Base-by-base conservation (phyloP, 2,113 vertebrate species). In the Haemorhous mexicanus region DNA sequence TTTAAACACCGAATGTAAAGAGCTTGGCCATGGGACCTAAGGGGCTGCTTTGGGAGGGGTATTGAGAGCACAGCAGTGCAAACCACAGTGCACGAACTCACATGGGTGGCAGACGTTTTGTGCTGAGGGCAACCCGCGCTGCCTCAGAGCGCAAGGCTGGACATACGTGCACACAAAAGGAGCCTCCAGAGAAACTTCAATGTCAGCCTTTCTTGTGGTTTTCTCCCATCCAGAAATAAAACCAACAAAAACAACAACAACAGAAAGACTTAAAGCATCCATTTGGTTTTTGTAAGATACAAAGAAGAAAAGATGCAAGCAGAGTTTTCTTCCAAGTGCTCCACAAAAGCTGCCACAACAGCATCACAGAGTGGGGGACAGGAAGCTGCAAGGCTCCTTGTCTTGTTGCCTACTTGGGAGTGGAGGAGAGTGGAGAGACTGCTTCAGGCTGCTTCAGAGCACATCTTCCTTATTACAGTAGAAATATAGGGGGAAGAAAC, bases 121-220 rank as follows among this genome's bases (percentile, higher is more conserved):
- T 16, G 1, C 67, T 49, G 59, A 59, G 92, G 75, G 28, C 56
- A 84, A 32, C 55, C n/a, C 9, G 5, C 0, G 0, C 23, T 35
- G n/a, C 63, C 78, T 69, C 70, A 33, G 52, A 28, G 14, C 39
- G n/a, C 16, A 23, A 50, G 63, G 22, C 58, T 91, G 90, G 84
- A 83, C 70, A 19, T 28, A 70, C 27, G 0, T 41, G 64, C 50
- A 46, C 3, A 9, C 46, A 77, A 75, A 94, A 94, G 53, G 93
- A 91, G 52, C 75, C 88, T 52, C 75, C 67, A 93, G 39, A 74
- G 59, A 26, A 92, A 64, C 76, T 81, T 95, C 24, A 39, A 78
- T 90, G 79, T 75, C 52, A 24, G 64, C 3, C 86, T 96, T 90
- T 94, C 82, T 93, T 95, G 92, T 95, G 93, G 82, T 68, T 94